These are phyloP conservation scores for Esox niger DNA, from an alignment of 2,113 vertebrate genomes.

Conservation along the genomic window DNA sequence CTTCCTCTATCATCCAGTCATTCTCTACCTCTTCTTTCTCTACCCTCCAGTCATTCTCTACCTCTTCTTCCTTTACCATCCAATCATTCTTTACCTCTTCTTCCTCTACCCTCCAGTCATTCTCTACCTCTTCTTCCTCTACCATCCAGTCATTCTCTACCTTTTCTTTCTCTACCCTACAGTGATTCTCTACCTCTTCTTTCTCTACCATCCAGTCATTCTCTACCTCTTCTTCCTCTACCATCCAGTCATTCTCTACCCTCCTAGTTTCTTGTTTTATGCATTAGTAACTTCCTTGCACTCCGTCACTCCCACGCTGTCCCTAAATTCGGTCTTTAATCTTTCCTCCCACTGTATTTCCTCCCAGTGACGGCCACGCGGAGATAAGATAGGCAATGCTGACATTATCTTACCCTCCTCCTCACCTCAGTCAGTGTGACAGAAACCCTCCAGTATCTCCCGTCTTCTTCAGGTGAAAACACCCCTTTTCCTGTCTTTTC, in stretches of 20 bases:
- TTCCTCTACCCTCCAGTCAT: too few relatives aligned
- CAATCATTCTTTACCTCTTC: too few relatives aligned
- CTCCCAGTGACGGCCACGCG: neutral
- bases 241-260: neutral
- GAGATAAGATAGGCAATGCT: neutral
- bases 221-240: too few relatives aligned
- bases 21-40: too few relatives aligned
- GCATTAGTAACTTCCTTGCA: neutral
- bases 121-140: too few relatives aligned
- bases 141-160: too few relatives aligned
- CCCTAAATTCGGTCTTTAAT: neutral
- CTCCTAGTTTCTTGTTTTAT: neutral
- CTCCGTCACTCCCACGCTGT: neutral
- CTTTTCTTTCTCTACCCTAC: neutral
- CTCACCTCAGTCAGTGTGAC: slow-evolving; percentile 63
- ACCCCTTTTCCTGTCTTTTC: neutral
- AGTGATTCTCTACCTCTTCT: neutral
- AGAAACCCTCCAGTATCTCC: neutral
- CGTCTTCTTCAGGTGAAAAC: neutral
- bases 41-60: too few relatives aligned
- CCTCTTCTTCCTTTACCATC: too few relatives aligned
- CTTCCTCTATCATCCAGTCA: too few relatives aligned
- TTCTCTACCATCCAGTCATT: too few relatives aligned
- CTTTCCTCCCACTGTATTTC: neutral
- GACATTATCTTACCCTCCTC: neutral